Percentiles rank a stretch among this genome's conserved stretches.
phyloP scores from a whole-genome alignment of 2,113 vertebrate genomes.

The Ciconia maguari region DNA sequence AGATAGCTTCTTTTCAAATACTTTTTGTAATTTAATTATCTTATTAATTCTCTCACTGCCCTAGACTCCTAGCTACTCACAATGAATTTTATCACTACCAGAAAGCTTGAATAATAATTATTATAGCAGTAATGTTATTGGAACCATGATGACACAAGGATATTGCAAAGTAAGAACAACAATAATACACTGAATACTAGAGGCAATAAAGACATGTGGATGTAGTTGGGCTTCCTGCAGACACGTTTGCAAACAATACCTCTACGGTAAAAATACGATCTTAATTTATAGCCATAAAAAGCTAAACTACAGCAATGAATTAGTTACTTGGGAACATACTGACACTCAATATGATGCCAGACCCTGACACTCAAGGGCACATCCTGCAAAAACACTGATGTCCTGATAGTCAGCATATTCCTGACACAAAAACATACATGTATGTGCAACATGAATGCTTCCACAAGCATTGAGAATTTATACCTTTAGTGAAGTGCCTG shows the following conservation, averaged over 20 bases:
- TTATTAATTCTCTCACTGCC: not conserved
- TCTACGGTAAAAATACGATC: not conserved
- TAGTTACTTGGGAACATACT: not conserved
- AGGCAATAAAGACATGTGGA: not conserved
- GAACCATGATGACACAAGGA: not conserved
- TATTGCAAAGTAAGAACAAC: not conserved
- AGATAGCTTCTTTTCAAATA: not conserved
- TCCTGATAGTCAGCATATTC: not conserved
- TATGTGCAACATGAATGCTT: not conserved
- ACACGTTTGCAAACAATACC: not conserved
- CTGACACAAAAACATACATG: not conserved
- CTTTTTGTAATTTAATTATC: not conserved
- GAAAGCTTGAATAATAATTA: not conserved
- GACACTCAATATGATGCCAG: not conserved
- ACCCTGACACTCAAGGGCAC: not conserved
- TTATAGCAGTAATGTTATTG: not conserved
- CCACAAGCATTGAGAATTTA: not conserved
- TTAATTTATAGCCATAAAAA: not conserved
- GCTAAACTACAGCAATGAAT: not conserved
- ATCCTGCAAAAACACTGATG: not conserved
- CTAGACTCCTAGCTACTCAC: not conserved
- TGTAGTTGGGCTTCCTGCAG: not conserved
- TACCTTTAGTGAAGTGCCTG: not conserved
- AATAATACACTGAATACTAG: not conserved
- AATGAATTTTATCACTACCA: not conserved